These are phyloP conservation scores for Pterocles orientalis DNA, from an alignment of 2,113 vertebrate genomes.

Conservation along the genomic window DNA sequence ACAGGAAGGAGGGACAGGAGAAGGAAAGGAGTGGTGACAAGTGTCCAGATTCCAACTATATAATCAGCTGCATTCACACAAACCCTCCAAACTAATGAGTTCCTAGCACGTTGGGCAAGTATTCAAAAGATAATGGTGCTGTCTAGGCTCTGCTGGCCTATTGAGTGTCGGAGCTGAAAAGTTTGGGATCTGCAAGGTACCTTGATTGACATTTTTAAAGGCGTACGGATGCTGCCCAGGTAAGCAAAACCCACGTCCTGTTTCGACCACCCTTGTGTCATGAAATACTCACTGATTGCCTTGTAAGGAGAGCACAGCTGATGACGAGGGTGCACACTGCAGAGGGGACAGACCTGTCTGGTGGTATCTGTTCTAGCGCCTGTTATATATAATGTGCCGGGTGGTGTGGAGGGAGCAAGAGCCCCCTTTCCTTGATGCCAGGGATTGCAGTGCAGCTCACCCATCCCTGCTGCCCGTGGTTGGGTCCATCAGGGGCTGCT, in stretches of 20 bases:
- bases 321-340: background rate
- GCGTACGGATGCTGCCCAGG: background rate
- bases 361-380: fast-evolving
- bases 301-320: background rate
- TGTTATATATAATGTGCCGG: fast-evolving
- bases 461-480: background rate
- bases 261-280: background rate
- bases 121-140: background rate
- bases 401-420: background rate
- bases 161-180: background rate
- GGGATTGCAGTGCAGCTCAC: background rate
- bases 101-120: background rate
- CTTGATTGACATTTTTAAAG: background rate
- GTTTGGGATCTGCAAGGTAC: background rate
- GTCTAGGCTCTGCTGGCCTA: background rate
- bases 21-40: background rate
- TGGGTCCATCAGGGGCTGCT: background rate
- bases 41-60: background rate
- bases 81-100: fast-evolving
- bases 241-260: background rate
- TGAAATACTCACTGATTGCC: fast-evolving
- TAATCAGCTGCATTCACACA: background rate
- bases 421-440: background rate
- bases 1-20: background rate
- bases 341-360: background rate